phyloP scores from a whole-genome alignment of 2,113 vertebrate genomes.

The Paratilapia polleni region DNA sequence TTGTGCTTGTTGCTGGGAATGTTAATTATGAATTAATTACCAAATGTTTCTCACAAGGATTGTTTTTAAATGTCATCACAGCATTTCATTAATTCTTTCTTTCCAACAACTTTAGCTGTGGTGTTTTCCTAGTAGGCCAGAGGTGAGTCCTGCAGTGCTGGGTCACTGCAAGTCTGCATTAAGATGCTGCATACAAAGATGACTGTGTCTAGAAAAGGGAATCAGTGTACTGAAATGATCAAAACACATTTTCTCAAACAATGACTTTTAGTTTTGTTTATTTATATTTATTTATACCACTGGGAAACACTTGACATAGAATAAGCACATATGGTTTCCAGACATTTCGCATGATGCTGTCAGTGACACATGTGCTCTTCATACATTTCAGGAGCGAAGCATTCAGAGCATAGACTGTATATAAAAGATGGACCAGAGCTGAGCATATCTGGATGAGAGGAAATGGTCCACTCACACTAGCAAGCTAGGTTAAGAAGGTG shows the following conservation, averaged over 20 bases:
- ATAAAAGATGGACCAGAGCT: background rate
- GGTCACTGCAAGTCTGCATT: background rate
- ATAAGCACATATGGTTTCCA: background rate
- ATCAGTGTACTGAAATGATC: background rate
- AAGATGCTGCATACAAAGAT: background rate
- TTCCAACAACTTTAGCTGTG: background rate
- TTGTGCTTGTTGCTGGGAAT: slow-evolving; percentile 10
- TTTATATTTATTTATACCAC: background rate
- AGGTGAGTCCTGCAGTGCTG: background rate
- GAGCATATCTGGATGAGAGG: background rate
- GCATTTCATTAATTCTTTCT: slow-evolving; percentile 4
- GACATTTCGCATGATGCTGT: background rate
- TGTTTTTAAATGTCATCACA: slow-evolving; percentile 20
- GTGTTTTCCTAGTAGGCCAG: background rate
- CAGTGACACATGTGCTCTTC: background rate
- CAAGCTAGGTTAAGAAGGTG: too few relatives aligned
- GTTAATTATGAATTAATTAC: slow-evolving; percentile 5
- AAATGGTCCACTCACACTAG: background rate
- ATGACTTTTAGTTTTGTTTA: background rate
- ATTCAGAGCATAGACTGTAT: background rate
- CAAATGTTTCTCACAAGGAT: slow-evolving; percentile 11
- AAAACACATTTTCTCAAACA: background rate
- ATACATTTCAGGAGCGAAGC: background rate
- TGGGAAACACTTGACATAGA: background rate
- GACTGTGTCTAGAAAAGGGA: background rate